Evolutionary conservation across 2,113 vertebrate species (phyloP).

Genomic region (Apodemus sylvaticus): DNA sequence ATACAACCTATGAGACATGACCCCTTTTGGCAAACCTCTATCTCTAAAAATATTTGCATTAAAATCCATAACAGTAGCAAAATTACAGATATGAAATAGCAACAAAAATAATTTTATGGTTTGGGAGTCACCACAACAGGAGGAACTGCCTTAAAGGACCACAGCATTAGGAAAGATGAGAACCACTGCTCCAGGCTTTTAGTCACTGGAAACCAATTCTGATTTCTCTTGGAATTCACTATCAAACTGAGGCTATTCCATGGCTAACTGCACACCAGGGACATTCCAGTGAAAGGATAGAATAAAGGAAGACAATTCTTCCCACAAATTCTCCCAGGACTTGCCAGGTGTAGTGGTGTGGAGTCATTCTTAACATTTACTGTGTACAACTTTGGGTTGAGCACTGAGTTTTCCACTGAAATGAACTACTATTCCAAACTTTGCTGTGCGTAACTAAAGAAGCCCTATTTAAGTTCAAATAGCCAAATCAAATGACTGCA

Average conservation of each 20-base stretch:
- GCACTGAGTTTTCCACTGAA: neutral
- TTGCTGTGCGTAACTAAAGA: neutral
- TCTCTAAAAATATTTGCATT: neutral
- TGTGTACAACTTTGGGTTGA: neutral
- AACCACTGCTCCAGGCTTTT: neutral
- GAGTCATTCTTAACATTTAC: neutral
- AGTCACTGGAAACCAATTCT: neutral
- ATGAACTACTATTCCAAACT: neutral
- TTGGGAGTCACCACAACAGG: neutral
- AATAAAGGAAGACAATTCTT: neutral
- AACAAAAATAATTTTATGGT: neutral
- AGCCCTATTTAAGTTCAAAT: slow-evolving; percentile 27
- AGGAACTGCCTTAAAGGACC: neutral
- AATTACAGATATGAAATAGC: neutral
- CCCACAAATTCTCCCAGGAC: neutral
- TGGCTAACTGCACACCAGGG: neutral
- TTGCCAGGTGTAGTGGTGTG: neutral
- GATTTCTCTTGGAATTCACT: neutral
- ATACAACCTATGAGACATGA: neutral
- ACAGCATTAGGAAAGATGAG: neutral
- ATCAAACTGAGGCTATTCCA: neutral
- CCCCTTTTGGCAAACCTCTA: neutral
- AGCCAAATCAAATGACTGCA: neutral
- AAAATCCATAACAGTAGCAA: neutral
- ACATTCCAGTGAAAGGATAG: neutral